Evolutionary conservation across 2,888 invertebrate genomes (phyloP).

Genomic region (Acrobasis suavella): DNA sequence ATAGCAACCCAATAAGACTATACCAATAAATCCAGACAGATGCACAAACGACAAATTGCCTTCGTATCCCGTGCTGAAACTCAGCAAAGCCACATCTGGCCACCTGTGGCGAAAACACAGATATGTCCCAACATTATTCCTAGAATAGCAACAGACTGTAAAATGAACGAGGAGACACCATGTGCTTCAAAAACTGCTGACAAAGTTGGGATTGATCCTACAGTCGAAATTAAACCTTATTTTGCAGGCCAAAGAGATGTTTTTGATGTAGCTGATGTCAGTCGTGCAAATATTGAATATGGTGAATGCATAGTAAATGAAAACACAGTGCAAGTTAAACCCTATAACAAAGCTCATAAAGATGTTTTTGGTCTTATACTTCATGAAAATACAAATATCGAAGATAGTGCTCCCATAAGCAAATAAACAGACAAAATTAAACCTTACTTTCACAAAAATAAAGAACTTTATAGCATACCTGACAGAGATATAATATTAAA

Average conservation of each 20-base stretch:
- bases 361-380: neutral
- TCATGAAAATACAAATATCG: neutral
- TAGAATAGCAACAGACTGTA: constrained; percentile 81
- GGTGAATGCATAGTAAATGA: constrained; percentile 58
- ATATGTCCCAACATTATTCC: constrained; percentile 76
- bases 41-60: constrained; percentile 64
- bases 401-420: constrained; percentile 57
- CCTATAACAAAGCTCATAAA: neutral
- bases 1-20: constrained; percentile 49
- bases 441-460: neutral
- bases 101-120: constrained; percentile 74
- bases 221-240: constrained; percentile 40
- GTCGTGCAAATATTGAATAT: constrained; percentile 30
- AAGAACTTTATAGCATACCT: neutral
- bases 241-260: constrained; percentile 32
- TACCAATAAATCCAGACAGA: constrained; percentile 70
- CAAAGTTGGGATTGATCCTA: constrained; percentile 37
- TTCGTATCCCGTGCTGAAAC: constrained; percentile 48
- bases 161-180: constrained; percentile 76
- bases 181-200: constrained; percentile 70
- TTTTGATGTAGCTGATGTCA: constrained; percentile 31
- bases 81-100: constrained; percentile 76
- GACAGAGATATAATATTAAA: neutral
- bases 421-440: constrained; percentile 47
- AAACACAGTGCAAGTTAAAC: neutral